Evolutionary conservation across 23 tunicate species (phyloP).

Genomic region (Trididemnum nubilum): DNA sequence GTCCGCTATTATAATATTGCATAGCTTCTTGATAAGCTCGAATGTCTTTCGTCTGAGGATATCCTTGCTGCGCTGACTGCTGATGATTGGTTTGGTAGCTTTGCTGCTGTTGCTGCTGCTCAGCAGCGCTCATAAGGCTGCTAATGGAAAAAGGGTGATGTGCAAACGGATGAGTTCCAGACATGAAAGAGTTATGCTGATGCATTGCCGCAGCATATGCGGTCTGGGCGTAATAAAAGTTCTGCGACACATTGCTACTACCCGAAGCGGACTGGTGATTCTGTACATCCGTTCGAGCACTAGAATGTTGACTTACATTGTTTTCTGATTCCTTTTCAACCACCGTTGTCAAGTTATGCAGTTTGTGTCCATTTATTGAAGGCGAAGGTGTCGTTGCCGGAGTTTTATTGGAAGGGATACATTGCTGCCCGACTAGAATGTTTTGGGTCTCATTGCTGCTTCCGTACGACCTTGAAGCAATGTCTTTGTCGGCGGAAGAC

Average conservation of each 20-base stretch:
- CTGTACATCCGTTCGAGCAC: conserved; percentile 6
- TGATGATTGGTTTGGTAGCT: conserved; percentile 15
- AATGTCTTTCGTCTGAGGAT: conserved; percentile 62
- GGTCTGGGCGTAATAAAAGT: conserved; percentile 49
- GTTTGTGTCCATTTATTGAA: conserved; percentile 3
- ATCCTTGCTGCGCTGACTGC: conserved; percentile 35
- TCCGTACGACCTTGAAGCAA: neutral
- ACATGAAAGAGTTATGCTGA: conserved; percentile 69
- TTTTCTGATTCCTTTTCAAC: conserved; percentile 21
- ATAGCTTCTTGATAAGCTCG: conserved; percentile 89
- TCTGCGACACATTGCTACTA: conserved; percentile 36
- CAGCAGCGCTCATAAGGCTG: conserved; percentile 82
- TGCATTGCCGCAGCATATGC: conserved; percentile 74
- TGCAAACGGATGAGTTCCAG: conserved; percentile 68
- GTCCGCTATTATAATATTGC: conserved; percentile 77
- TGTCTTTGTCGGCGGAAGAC: neutral
- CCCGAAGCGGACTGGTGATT: conserved; percentile 23
- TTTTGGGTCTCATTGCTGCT: neutral
- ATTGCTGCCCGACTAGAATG: neutral
- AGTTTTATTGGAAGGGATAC: neutral
- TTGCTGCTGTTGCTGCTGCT: conserved; percentile 55
- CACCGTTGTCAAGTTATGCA: conserved; percentile 48
- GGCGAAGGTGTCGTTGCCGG: conserved; percentile 23
- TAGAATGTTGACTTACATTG: conserved; percentile 9
- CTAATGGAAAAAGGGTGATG: conserved; percentile 90